A percentile compares a stretch with the other conserved stretches of the same genome.
Evolutionary conservation across 2,797 vertebrate genomes (phyloP).

Genomic region (Syndactyla subalaris): DNA sequence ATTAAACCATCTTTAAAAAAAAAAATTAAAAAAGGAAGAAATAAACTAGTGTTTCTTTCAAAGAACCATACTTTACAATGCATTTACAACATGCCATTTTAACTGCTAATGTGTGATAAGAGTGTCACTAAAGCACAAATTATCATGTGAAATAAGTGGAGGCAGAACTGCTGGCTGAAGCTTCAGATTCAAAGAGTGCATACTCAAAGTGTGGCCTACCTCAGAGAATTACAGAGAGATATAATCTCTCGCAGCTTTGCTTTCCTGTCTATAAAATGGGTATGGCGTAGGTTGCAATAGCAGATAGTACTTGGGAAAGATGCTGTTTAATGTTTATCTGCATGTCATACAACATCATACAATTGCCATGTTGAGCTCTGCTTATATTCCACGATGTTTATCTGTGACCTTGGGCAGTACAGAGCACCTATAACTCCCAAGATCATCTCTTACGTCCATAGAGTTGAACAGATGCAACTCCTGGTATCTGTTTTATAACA

Average conservation of each 20-base stretch:
- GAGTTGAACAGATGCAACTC: background rate
- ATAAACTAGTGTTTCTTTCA: background rate
- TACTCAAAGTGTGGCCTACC: background rate
- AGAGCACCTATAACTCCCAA: background rate
- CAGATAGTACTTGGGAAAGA: background rate
- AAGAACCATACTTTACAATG: background rate
- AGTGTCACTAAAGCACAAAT: background rate
- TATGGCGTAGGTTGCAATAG: background rate
- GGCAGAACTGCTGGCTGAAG: background rate
- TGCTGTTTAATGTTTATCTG: background rate
- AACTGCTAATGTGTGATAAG: background rate
- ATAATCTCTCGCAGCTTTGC: background rate
- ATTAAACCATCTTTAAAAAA: background rate
- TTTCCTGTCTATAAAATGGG: background rate
- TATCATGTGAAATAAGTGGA: background rate
- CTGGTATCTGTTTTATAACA: background rate
- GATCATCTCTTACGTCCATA: rapidly evolving
- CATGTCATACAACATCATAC: background rate
- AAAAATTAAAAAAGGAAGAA: too few relatives aligned
- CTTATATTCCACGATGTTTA: background rate
- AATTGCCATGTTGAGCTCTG: background rate
- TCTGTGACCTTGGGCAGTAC: background rate
- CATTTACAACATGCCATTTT: background rate
- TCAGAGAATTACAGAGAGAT: background rate
- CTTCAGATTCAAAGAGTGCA: background rate